phyloP scores from a whole-genome alignment of 2,888 invertebrate genomes.

The Polydrusus pterygomalis region DNA sequence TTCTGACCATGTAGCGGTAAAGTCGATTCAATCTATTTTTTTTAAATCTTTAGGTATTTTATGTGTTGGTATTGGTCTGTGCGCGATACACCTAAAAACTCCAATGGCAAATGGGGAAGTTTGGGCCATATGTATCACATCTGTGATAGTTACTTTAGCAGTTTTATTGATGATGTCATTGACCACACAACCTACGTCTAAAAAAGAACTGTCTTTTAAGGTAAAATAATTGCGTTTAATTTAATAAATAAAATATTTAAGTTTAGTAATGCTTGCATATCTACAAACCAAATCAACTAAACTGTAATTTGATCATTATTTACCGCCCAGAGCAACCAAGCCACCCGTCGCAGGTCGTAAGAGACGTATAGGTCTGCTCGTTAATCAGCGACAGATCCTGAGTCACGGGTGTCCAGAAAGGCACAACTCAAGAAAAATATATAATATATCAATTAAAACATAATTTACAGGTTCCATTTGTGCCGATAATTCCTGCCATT shows the following conservation, averaged over 20 bases:
- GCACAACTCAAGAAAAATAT: too few relatives aligned
- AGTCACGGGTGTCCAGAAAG: too few relatives aligned
- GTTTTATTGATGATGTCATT: conserved; percentile 74
- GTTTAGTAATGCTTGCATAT: too few relatives aligned
- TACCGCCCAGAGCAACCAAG: too few relatives aligned
- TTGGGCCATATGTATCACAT: conserved; percentile 63
- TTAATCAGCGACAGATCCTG: too few relatives aligned
- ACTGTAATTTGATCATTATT: too few relatives aligned
- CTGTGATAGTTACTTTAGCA: conserved; percentile 62
- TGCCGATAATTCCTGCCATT: conserved; percentile 87
- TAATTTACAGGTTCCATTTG: conserved; percentile 86
- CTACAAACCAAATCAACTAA: too few relatives aligned
- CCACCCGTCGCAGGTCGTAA: too few relatives aligned
- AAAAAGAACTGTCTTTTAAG: conserved; percentile 78
- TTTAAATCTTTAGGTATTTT: conserved; percentile 64
- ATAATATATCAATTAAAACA: background rate
- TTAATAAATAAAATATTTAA: too few relatives aligned
- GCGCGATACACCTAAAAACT: conserved; percentile 64
- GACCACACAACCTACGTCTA: conserved; percentile 78
- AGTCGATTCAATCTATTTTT: too few relatives aligned
- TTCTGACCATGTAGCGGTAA: too few relatives aligned
- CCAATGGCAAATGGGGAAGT: conserved; percentile 68
- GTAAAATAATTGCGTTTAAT: conserved; percentile 54
- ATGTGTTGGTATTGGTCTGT: conserved; percentile 66
- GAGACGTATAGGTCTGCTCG: too few relatives aligned